These are phyloP conservation scores for Prochilodus magdalenae DNA, from an alignment of 2,113 vertebrate species.

Conservation along the genomic window DNA sequence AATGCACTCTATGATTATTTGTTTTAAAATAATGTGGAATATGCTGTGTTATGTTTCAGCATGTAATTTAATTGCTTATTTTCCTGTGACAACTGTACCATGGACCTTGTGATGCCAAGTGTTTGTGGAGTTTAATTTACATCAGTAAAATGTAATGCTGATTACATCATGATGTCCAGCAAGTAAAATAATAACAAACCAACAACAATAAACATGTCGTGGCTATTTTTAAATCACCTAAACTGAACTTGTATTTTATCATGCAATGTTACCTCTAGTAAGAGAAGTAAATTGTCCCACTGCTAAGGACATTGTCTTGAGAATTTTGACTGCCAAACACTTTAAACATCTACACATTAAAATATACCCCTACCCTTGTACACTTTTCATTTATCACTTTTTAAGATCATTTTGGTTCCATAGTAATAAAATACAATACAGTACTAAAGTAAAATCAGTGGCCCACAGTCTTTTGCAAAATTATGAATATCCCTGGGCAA, in stretches of 20 bases:
- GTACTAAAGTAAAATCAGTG: too few species aligned
- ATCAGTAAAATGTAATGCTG: constrained; percentile 32
- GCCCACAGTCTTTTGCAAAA: too few species aligned
- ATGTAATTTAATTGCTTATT: constrained; percentile 49
- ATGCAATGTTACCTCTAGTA: not conserved
- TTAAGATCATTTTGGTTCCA: too few species aligned
- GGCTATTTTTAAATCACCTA: not conserved
- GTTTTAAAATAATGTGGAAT: constrained; percentile 69
- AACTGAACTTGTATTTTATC: not conserved
- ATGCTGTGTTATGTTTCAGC: constrained; percentile 71
- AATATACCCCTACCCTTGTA: too few species aligned
- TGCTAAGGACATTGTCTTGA: too few species aligned
- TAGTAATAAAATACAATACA: too few species aligned
- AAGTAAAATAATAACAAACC: constrained; percentile 65
- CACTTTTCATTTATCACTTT: too few species aligned
- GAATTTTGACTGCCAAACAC: too few species aligned
- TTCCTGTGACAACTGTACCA: constrained; percentile 12
- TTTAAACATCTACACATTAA: too few species aligned
- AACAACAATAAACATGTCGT: not conserved
- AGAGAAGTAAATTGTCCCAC: not conserved
- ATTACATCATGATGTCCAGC: constrained; percentile 30
- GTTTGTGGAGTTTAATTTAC: constrained; percentile 33
- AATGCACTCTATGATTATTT: constrained; percentile 60
- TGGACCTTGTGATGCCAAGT: constrained; percentile 25
- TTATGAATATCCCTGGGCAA: too few species aligned